Base-by-base conservation (phyloP, 2,113 vertebrate genomes). In the Stigmatopora argus region DNA sequence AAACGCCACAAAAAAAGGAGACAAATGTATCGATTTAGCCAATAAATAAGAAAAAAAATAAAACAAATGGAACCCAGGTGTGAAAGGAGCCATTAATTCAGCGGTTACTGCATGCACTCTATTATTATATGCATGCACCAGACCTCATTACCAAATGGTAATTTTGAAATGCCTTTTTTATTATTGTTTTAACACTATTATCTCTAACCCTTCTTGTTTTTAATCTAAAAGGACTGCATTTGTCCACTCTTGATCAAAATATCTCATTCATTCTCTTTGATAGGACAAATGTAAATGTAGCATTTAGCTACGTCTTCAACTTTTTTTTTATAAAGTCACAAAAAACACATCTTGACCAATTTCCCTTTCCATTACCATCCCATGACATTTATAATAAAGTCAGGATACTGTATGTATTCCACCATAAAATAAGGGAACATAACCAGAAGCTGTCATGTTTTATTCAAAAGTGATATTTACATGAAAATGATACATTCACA, bases 321-420 rank as follows among this genome's bases (percentile, higher is more conserved):
- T 47, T 6, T 65, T 71, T 45, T 15, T 48, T 48, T 66, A 14
- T 63, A 17, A 15, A 35, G 71, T 64, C 60, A 64, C 12, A n/a
- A 60, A n/a, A 9, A 31, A 34, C 21, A 19, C 21, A 55, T 15
- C 23, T 26, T 26, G 26, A 62, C 38, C 38, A 31, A 56, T 23
- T 59, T 44, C 38, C 21, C n/a, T 60, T 14, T 26, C n/a, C 64
- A 74, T 75, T 73, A 79, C 38, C 64, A 73, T 80, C 57, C 46
- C 35, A 15, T 73, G 73, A 48, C 62, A 15, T 78, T 79, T 78
- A 58, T 31, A 23, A 55, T 35, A 51, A 67, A 55, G 23, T 38
- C 21, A 15, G 35, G 2, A 41, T 41, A 41, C 38, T 65, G 1
- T 70, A 56, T 66, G 38, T 74, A 48, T 41, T 62, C 4, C 1